Percentiles rank a stretch among this genome's conserved stretches.
phyloP scores from a whole-genome alignment of 2,113 vertebrate genomes.

The Balaenoptera acutorostrata region DNA sequence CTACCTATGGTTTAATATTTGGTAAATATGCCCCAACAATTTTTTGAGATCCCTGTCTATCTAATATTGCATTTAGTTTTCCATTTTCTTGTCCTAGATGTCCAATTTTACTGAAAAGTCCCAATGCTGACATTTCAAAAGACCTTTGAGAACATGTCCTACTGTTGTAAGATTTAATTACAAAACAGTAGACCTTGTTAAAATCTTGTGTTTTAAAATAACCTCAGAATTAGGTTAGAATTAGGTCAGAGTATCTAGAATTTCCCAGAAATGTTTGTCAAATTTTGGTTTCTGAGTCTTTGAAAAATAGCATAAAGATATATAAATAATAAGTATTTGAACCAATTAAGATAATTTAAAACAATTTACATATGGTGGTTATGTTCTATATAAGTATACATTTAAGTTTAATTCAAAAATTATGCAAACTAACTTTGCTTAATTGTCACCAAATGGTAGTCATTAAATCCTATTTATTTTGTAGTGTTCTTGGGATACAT shows the following conservation, averaged over 20 bases:
- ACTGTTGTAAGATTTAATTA: background rate
- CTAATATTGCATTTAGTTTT: background rate
- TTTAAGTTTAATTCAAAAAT: constrained; percentile 38
- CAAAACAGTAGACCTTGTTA: background rate
- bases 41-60: background rate
- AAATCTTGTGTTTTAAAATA: constrained; percentile 18
- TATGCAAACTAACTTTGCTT: background rate
- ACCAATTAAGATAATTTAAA: constrained; percentile 34
- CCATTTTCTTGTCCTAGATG: background rate
- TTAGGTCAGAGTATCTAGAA: background rate
- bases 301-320: background rate
- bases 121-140: background rate
- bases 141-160: background rate
- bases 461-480: constrained; percentile 32
- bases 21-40: background rate
- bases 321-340: background rate
- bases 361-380: background rate
- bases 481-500: background rate
- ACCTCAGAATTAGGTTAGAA: background rate
- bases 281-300: background rate
- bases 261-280: background rate
- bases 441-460: constrained; percentile 6
- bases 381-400: background rate
- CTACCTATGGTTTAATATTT: background rate
- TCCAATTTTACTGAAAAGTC: background rate